Base-by-base conservation (phyloP, 2,888 invertebrate species). In the Nemurella pictetii region DNA sequence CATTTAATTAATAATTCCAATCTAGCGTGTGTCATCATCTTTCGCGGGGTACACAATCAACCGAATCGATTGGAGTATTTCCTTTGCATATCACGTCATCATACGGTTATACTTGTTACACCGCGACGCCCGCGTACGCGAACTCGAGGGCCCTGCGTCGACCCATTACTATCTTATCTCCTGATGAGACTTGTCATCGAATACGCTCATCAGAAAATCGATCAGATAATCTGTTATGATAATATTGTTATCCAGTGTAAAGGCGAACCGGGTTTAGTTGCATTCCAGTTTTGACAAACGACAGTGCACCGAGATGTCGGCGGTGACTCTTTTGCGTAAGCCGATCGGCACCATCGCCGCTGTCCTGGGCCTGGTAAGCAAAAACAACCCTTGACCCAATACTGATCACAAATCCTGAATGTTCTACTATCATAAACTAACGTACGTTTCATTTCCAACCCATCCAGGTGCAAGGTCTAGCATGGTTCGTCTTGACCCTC, bases 401-500 rank as follows among this genome's bases (percentile, higher is more conserved):
- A 32, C 32, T 32, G 32, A 3, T n/a, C n/a, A n/a, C n/a, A n/a
- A n/a, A n/a, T n/a, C n/a, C n/a, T n/a, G n/a, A n/a, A n/a, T n/a
- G n/a, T n/a, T n/a, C n/a, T n/a, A n/a, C n/a, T n/a, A n/a, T n/a
- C n/a, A n/a, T n/a, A n/a, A n/a, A n/a, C n/a, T n/a, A n/a, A n/a
- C n/a, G n/a, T n/a, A n/a, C n/a, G n/a, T n/a, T n/a, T n/a, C n/a
- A 55, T 55, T 32, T 32, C 32, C 9, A 2, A 5, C n/a, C 30
- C 4, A 28, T 28, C n/a, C 35, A 85, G 85, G 36, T 85, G 7
- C 83, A 85, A 73, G 85, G 75, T 9, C 3, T 74, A 27, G 73
- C 26, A 80, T 85, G 85, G 85, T 55, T 55, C 4, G 28, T 84
- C 0, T 55, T 85, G 36, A 74, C 85, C 20, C 80, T 85, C 9